Base-by-base conservation (phyloP, 2,797 vertebrate genomes). In the Triplophysa bombifrons region DNA sequence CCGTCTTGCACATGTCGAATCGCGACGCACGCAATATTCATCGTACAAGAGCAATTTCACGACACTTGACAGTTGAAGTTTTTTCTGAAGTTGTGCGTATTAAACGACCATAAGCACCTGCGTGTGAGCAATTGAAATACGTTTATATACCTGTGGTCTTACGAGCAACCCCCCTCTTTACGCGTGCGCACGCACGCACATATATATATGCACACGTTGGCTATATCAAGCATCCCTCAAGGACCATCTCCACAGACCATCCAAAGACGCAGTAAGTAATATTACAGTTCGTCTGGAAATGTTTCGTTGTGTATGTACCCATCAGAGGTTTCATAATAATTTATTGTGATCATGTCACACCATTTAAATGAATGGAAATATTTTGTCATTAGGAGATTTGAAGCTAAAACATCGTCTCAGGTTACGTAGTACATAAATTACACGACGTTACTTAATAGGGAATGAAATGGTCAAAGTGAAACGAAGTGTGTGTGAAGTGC, bases 1-100 rank as follows among this genome's bases (percentile, higher is more conserved):
- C 44, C 38, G 51, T 80, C 73, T 77, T n/a, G 38, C 75, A 72
- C 77, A 34, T 48, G 70, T 81, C 74, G 69, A 74, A 55, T 44
- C 38, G 72, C 78, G 60, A 78, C 81, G 68, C 80, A 75, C 76
- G 83, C 78, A 80, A 82, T 84, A 85, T 65, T 72, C 63, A 77
- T 74, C 65, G 70, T 84, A 76, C 70, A 66, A 70, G 80, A 83
- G 82, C 83, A 82, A 82, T 84, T 82, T 58, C 27, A 65, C 61
- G 38, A 61, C 66, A 30, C 72, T n/a, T 51, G 65, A 34, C 41
- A 64, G 77, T 44, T 63, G 78, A 86, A 83, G 73, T 73, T 82
- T 67, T 44, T 74, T 71, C 66, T 44, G 1, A 75, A 65, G 53
- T n/a, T 19, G 22, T 48, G 7, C 34, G 12, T 70, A 69, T 55